Evolutionary conservation across 2,113 vertebrate species (phyloP).

Genomic region (Noturus placidus): DNA sequence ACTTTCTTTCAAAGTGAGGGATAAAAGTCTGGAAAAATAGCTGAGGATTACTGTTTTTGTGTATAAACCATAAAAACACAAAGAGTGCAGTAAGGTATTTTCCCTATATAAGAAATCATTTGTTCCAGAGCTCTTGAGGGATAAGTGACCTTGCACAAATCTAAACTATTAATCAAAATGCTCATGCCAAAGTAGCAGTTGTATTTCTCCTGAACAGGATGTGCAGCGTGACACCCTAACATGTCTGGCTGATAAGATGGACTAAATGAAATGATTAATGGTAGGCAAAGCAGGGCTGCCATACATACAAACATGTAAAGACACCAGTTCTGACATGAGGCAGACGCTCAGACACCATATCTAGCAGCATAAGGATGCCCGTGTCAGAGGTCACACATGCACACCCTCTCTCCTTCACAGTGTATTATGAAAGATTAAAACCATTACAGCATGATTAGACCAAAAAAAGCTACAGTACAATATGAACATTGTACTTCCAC

Average conservation of each 20-base stretch:
- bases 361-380: constrained; percentile 19
- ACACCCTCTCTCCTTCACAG: constrained; percentile 38
- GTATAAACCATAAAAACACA: constrained; percentile 18
- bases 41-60: constrained; percentile 28
- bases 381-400: constrained; percentile 20
- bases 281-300: constrained; percentile 18
- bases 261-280: constrained; percentile 48
- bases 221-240: constrained; percentile 14
- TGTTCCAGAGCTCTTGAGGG: constrained; percentile 26
- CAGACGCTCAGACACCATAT: constrained; percentile 47
- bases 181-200: constrained; percentile 18
- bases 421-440: constrained; percentile 41
- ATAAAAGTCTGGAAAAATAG: constrained; percentile 35
- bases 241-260: constrained; percentile 39
- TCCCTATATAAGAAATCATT: constrained; percentile 19
- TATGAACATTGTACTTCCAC: neutral
- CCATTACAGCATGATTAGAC: constrained; percentile 18
- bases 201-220: constrained; percentile 31
- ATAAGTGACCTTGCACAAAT: constrained; percentile 42
- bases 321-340: constrained; percentile 40
- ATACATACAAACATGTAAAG: constrained; percentile 35
- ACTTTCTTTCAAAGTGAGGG: constrained; percentile 32
- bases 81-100: neutral
- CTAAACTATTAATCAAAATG: constrained; percentile 40
- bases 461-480: neutral